phyloP scores from a whole-genome alignment of 2,113 vertebrate genomes.

The Diglossa brunneiventris region DNA sequence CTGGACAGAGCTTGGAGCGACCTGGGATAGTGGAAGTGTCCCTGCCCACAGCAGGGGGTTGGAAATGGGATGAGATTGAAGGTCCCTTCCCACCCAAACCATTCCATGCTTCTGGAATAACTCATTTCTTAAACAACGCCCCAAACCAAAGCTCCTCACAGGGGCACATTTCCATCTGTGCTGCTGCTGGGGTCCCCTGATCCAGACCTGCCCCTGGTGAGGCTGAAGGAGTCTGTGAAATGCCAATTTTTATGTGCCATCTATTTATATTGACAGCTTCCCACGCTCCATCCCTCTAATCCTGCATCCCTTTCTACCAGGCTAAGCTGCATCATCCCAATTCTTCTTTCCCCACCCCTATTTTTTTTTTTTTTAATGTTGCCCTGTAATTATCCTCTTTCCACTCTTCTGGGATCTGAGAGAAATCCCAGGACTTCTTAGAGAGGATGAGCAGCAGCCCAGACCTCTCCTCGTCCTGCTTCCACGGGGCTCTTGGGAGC shows the following conservation, averaged over 20 bases:
- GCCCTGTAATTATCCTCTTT: not conserved
- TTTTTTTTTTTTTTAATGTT: not conserved
- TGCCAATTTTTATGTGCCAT: not conserved
- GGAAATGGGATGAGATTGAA: not conserved
- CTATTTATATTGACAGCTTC: conserved; percentile 24
- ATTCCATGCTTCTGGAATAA: not conserved
- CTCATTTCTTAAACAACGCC: not conserved
- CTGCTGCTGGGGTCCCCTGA: not conserved
- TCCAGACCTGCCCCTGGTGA: not conserved
- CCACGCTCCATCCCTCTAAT: not conserved
- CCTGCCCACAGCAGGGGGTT: not conserved
- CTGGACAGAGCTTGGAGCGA: accelerated
- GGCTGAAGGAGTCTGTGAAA: not conserved
- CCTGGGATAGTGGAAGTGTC: accelerated
- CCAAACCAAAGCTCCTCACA: not conserved
- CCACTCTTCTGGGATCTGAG: not conserved
- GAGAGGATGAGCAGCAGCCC: not conserved
- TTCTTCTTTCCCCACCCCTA: not conserved
- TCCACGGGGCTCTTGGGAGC: not conserved
- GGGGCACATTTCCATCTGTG: not conserved
- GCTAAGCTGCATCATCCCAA: not conserved
- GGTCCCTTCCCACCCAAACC: not conserved
- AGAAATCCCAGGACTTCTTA: not conserved
- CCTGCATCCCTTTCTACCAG: not conserved
- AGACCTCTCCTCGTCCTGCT: not conserved